Evolutionary conservation across 2,797 vertebrate genomes (phyloP), one percentile per base, ranked within the genome.

Genomic region (Chloroceryle amazona): DNA sequence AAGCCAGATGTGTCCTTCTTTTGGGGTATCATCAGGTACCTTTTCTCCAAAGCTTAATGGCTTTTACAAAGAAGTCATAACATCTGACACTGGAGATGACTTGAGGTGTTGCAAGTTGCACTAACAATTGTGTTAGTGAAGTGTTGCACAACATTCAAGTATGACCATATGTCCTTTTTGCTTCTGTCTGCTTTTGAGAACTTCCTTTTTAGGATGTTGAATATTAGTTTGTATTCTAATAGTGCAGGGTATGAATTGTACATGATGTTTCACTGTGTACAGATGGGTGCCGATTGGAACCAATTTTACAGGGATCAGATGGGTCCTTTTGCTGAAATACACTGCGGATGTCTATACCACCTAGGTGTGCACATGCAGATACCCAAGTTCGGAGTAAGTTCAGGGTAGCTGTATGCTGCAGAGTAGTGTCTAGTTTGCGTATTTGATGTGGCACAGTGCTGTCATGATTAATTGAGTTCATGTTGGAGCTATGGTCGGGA

Each of bases 331-430:
- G 41, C 31, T 63, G 41, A 88, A 74, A n/a, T 61, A 28, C 1
- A 0, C 31, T 72, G 0, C 33, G 23, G 33, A 22, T 68, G 35
- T 12, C 54, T 61, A 0, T 67, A 61, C 31, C 20, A n/a, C 55
- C 33, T 89, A 11, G 12, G 29, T 3, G 1, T 37, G 54, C 18
- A 25, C 6, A 2, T 39, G 12, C 52, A 66, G 78, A 42, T 58
- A 35, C n/a, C 42, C 44, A 47, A 46, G 14, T 65, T 73, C 31
- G 9, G 33, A 74, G n/a, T 37, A 61, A 91, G 10, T 51, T 74
- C 3, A 0, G 35, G 29, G 51, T 51, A 90, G 47, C 46, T 17
- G 1, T 35, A 8, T 35, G 39, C 68, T 52, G 65, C 2, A 4
- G 11, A 21, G 21, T 3, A 28, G 12, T 42, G 14, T 76, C 39